Evolutionary conservation across 2,797 vertebrate genomes (phyloP), one percentile per base, ranked within the genome.

Genomic region (Silurus lanzhouensis): DNA sequence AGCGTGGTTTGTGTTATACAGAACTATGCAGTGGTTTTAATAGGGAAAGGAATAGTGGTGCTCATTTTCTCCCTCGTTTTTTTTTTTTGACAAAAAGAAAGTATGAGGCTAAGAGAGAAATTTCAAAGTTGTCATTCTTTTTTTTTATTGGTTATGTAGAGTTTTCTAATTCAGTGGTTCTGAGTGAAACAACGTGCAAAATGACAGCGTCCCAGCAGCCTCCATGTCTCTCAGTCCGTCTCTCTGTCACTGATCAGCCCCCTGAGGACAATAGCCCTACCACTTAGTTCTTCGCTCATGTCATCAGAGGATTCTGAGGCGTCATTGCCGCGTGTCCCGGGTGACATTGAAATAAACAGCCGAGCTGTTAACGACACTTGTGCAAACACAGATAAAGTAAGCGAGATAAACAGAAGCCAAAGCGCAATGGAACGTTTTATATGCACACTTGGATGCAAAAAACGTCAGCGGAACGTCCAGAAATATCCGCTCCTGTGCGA

Each of bases 281-380:
- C 52, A 14, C 20, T 78, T 86, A 38, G 84, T 83, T 83, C 86
- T 86, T 77, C 55, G 66, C 15, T 81, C 74, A 58, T 76, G 85
- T 88, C 89, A 88, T 85, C 86, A 88, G 87, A 87, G 87, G 89
- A 88, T 87, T 86, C 82, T 82, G 74, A 89, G 83, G 84, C 84
- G 82, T 88, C 60, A 68, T 12, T 85, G 80, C 86, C 52, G 83
- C 25, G 61, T 79, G 80, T 80, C 83, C 74, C 52, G 10, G 25
- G 86, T 76, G 84, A 86, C 84, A 84, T 70, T 76, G 60, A 81
- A 82, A 87, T 90, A 88, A 87, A 90, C 89, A 90, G 44, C 72
- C 78, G 12, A 67, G 75, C 86, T 81, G 52, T 83, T 87, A 90
- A 84, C 84, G 83, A 90, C 85, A 87, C 86, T 88, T 87, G 87